A percentile compares a stretch with the other conserved stretches of the same genome.
Evolutionary conservation across 2,113 vertebrate species (phyloP).

Genomic region (Felis chaus): DNA sequence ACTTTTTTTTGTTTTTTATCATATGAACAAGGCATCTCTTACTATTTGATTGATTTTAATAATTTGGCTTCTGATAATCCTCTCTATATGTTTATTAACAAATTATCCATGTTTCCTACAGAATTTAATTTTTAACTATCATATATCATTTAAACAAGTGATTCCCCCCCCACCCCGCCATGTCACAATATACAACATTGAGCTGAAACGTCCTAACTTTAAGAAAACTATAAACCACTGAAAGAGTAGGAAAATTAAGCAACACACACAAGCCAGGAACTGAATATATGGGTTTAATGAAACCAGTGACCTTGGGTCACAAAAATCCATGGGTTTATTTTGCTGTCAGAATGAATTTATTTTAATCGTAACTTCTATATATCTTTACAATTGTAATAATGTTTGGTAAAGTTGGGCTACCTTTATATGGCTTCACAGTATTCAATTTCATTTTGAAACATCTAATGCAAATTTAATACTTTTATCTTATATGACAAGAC

Average conservation of each 20-base stretch:
- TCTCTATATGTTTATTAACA: neutral
- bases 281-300: constrained; percentile 40
- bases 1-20: neutral
- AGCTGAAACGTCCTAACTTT: neutral
- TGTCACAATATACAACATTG: neutral
- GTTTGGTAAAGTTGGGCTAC: constrained; percentile 62
- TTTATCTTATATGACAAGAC: constrained; percentile 75
- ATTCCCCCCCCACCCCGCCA: accelerated
- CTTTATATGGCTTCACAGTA: constrained; percentile 51
- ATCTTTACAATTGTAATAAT: constrained; percentile 61
- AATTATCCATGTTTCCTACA: neutral
- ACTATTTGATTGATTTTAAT: neutral
- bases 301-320: constrained; percentile 28
- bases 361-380: constrained; percentile 37
- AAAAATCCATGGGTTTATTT: constrained; percentile 51
- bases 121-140: neutral
- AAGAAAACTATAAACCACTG: neutral
- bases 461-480: constrained; percentile 76
- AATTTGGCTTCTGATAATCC: neutral
- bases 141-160: neutral
- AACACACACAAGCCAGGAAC: neutral
- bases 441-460: constrained; percentile 53
- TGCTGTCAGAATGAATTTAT: constrained; percentile 45
- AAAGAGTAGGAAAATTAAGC: neutral
- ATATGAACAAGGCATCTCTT: neutral